Evolutionary conservation across 2,113 vertebrate species (phyloP), one percentile per base, ranked within the genome.

Genomic region (Anas platyrhynchos): DNA sequence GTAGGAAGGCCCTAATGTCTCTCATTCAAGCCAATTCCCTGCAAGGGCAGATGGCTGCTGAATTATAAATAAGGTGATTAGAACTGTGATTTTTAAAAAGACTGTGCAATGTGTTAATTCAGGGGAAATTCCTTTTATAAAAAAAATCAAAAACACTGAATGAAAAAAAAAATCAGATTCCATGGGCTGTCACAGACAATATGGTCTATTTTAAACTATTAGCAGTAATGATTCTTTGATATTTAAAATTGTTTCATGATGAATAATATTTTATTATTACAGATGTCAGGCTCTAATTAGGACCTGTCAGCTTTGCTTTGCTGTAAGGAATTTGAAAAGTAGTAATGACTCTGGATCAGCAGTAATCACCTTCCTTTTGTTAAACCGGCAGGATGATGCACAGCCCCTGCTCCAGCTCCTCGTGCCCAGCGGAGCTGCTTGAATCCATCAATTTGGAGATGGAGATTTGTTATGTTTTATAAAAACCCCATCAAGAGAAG

Each of bases 181-280:
- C 88, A 88, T 0, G 16, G 86, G 84, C 87, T 94, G 84, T 73
- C 90, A 92, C 52, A 59, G 71, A 41, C 90, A 91, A 72, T 59
- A 50, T 63, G 83, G 80, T 74, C 81, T 81, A 66, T 27, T 92
- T 77, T 59, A 92, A 96, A 83, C 61, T 52, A 46, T 54, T 26
- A 78, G 75, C 20, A 27, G 68, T 74, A 93, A 80, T 1, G 63
- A 84, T 85, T 68, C 94, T 88, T 90, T 95, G 93, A 86, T 95
- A 97, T 81, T 96, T 91, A 36, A 96, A 95, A 76, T 43, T 91
- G 86, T 65, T 94, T 87, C 82, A 34, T 66, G 93, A 93, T 87
- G 94, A 97, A 96, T 74, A 93, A 41, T 97, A 96, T 96, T 97
- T 97, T 95, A 95, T 95, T 96, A 96, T 93, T 94, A 93, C 82